These are phyloP conservation scores for Drosophila aldrichi DNA, from an alignment of 2,888 invertebrate genomes.

Conservation along the genomic window DNA sequence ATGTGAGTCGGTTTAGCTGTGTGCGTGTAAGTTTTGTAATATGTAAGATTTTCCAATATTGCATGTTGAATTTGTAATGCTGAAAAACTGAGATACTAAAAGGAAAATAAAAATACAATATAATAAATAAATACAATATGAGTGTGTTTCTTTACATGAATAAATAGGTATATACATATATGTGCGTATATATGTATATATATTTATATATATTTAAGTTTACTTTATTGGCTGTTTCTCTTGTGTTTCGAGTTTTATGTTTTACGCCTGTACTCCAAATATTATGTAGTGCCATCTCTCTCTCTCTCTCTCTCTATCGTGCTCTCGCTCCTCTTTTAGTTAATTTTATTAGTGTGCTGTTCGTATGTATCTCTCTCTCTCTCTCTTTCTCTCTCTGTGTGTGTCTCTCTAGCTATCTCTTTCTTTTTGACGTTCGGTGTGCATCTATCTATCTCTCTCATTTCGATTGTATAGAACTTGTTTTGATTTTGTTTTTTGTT, in stretches of 20 bases:
- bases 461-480: conserved; percentile 37
- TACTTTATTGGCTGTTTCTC: conserved; percentile 34
- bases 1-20: neutral
- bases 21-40: neutral
- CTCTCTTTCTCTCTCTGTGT: conserved; percentile 1
- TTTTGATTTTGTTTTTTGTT: conserved; percentile 14
- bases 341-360: neutral
- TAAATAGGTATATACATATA: conserved; percentile 57
- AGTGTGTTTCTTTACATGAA: conserved; percentile 43
- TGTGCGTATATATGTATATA: conserved; percentile 8
- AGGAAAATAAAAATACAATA: conserved; percentile 25
- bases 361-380: conserved; percentile 9
- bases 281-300: conserved; percentile 3
- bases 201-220: conserved; percentile 30
- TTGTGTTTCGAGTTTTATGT: conserved; percentile 18
- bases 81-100: conserved; percentile 57
- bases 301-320: conserved; percentile 6
- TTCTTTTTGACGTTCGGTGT: neutral
- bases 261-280: conserved; percentile 17
- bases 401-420: conserved; percentile 1
- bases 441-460: conserved; percentile 32
- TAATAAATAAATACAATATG: conserved; percentile 33
- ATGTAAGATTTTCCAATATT: conserved; percentile 8
- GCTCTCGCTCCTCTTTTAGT: conserved; percentile 3
- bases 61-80: conserved; percentile 30